A percentile compares a stretch with the other conserved stretches of the same genome.
Conservation (phyloP, 1,140 invertebrate species). For the Notospermus geniculatus region DNA sequence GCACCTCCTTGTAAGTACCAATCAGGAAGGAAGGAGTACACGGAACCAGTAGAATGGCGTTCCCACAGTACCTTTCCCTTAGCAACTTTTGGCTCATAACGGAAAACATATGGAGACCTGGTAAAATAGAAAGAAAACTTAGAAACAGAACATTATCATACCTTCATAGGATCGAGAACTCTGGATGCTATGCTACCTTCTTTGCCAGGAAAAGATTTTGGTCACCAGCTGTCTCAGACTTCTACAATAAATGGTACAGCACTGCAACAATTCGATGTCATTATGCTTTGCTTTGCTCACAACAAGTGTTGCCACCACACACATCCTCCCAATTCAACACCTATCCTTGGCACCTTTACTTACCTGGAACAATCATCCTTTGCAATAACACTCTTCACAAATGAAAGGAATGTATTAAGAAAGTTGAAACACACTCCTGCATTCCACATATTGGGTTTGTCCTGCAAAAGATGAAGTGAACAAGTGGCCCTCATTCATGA, state of each 20-base stretch:
- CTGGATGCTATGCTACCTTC: too few relatives aligned
- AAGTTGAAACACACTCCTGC: conserved; percentile 61
- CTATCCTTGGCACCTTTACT: conserved; percentile 13
- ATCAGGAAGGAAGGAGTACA: conserved; percentile 51
- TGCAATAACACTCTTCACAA: conserved; percentile 55
- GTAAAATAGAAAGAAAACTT: too few relatives aligned
- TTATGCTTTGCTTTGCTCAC: too few relatives aligned
- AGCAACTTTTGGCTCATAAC: conserved; percentile 37
- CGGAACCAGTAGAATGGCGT: conserved; percentile 22
- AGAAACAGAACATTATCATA: too few relatives aligned
- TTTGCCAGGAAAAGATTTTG: too few relatives aligned
- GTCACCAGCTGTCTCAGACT: too few relatives aligned
- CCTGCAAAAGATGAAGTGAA: conserved; percentile 40
- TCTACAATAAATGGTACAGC: too few relatives aligned
- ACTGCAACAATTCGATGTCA: too few relatives aligned
- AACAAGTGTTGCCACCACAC: too few relatives aligned
- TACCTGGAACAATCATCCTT: conserved; percentile 53
- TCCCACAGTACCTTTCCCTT: conserved; percentile 35
- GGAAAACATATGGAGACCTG: conserved; percentile 57
- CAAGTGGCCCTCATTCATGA: too few relatives aligned
- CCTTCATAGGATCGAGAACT: too few relatives aligned
- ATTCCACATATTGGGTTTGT: conserved; percentile 54
- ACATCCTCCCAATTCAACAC: too few relatives aligned
- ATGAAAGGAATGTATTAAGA: conserved; percentile 56
- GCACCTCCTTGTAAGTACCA: conserved; percentile 43